Evolutionary conservation across 1,140 invertebrate genomes (phyloP).

Genomic region (Nasonia longicornis): DNA sequence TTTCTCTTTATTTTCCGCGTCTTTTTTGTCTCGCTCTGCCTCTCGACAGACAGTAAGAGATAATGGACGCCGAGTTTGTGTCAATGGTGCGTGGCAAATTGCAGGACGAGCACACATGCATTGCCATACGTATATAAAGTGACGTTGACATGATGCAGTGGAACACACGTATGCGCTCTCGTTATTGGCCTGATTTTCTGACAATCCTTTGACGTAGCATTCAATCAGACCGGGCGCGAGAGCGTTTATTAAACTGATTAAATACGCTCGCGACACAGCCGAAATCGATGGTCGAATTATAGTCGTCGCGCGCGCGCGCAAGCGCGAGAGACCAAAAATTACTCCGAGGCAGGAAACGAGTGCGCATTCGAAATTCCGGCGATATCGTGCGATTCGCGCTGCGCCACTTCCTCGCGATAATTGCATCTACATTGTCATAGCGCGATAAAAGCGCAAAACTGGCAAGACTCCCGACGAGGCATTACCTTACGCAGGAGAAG

Average conservation of each 20-base stretch:
- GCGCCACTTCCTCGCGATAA: neutral
- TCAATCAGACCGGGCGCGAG: neutral
- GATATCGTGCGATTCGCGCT: neutral
- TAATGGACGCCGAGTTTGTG: neutral
- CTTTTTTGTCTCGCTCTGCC: neutral
- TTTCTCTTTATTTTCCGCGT: neutral
- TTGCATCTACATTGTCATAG: neutral
- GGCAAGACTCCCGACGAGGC: neutral
- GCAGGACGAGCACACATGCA: neutral
- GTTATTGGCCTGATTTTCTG: conserved; percentile 15
- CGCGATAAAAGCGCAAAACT: neutral
- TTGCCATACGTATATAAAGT: neutral
- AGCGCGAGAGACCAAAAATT: neutral
- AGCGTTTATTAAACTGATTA: neutral
- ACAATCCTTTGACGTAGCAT: neutral
- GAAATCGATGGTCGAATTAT: neutral
- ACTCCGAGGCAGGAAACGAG: neutral
- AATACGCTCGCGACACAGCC: neutral
- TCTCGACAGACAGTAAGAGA: neutral
- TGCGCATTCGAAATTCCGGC: neutral
- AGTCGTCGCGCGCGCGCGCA: too few relatives aligned
- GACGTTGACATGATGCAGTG: neutral
- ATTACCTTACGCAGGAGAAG: neutral
- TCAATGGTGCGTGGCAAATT: conserved; percentile 19
- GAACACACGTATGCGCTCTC: neutral